Evolutionary conservation across 2,113 vertebrate genomes (phyloP).

Genomic region (Solenodon paradoxus): DNA sequence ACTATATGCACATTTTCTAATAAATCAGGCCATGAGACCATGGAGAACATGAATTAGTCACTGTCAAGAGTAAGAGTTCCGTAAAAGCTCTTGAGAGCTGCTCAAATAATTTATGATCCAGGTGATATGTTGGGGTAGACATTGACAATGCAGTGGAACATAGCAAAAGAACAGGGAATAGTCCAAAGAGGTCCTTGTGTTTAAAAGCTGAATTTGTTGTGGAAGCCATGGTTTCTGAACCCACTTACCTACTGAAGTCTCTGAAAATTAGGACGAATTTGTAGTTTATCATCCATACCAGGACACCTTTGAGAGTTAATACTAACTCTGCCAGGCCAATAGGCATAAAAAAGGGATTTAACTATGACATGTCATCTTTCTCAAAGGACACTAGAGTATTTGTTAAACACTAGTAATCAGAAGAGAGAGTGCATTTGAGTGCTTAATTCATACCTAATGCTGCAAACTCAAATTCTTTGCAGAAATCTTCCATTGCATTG

Average conservation of each 20-base stretch:
- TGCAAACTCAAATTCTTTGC: background rate
- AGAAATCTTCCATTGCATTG: background rate
- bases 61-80: background rate
- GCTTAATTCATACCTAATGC: background rate
- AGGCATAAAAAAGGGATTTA: background rate
- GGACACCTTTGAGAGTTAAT: background rate
- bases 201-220: background rate
- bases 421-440: background rate
- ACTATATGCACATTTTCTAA: slow-evolving; percentile 8
- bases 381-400: background rate
- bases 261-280: background rate
- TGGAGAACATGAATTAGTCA: background rate
- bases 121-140: background rate
- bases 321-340: background rate
- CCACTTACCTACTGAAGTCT: background rate
- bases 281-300: background rate
- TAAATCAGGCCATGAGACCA: background rate
- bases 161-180: background rate
- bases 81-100: background rate
- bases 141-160: background rate
- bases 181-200: background rate
- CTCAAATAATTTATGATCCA: background rate
- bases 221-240: background rate
- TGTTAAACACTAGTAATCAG: background rate
- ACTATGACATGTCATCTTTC: background rate